Evolutionary conservation across 53 echinoderm and acorn worm genomes (phyloP), one percentile per base, ranked within the genome.

Genomic region (Holothuria leucospilota): DNA sequence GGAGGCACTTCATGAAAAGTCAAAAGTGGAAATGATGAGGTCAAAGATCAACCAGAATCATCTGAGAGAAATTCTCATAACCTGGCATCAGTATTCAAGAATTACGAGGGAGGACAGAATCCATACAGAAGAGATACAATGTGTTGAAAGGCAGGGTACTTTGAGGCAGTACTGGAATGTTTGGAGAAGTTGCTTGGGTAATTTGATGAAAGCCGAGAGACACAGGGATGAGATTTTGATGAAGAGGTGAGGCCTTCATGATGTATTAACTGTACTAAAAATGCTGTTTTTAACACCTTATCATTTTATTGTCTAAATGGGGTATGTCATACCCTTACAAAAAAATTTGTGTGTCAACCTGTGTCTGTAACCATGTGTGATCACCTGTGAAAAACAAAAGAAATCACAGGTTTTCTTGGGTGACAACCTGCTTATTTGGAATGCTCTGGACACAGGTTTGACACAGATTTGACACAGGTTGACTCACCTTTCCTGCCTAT

Each of bases 21-120:
- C 40, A 58, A 80, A 80, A 59, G 80, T 80, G 26, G 26, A 80
- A 28, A 24, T 59, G 59, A 61, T 80, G 80, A 61, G 80, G 80
- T 80, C 80, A 28, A 59, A 59, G 80, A 58, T 80, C 80, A 80
- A 59, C 61, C 12, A 25, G 6, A 80, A 59, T 29, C 80, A 80
- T 80, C 80, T 80, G 18, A 80, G 61, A 59, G 61, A 80, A 18
- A 60, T 80, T 29, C 34, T 80, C 26, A 28, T 28, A 29, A 9
- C 29, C 5, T 80, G 80, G 80, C 60, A 60, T 29, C 27, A 80
- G 27, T 34, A 80, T 27, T 27, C 80, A 59, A 25, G 59, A 60
- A 61, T 8, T 6, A 8, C 2, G 8, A 75, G 75, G 27, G 25
- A 51, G 51, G 51, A 75, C 8, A 75, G 75, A 25, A 41, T 51